Base-by-base conservation (phyloP, 2,113 vertebrate species). In the Centropus bengalensis region DNA sequence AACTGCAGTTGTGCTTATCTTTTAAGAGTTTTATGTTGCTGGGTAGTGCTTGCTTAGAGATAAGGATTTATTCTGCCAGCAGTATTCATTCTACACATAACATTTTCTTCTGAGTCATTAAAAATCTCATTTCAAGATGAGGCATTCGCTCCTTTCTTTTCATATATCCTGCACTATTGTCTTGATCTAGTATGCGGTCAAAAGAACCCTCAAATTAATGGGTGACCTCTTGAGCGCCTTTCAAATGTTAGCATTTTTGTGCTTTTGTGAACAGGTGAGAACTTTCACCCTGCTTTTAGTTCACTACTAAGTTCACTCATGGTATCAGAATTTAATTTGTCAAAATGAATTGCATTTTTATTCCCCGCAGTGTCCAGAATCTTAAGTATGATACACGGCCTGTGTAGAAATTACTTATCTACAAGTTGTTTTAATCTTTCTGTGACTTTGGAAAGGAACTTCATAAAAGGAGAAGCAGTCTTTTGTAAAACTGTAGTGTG, bases 1-100 rank as follows among this genome's bases (percentile, higher is more conserved):
- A 85, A 64, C 88, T 95, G 93, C 87, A 93, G 78, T 76, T 85
- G 49, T 60, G 54, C 78, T 91, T 95, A 79, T 89, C 49, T 17
- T n/a, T 14, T 30, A 68, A 33, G 54, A 82, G 54, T 85, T 86
- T 59, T 36, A 49, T 83, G 40, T 73, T 64, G 21, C 70, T 40
- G 63, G 22, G 22, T 58, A 51, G 67, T 12, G 2, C 54, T 89
- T 91, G 30, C 56, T 19, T 24, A 58, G 58, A 89, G 93, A 79
- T 89, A 64, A 82, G 36, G 21, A 11, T 84, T 87, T 91, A 69
- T 8, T 89, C 11, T 19, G 94, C 70, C 51, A 80, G 51, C 58
- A 87, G 10, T 82, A 23, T 82, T 80, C 15, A 49, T 93, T 79
- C 56, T 36, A 60, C 66, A 73, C 6, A 2, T 55, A 52, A 44